Conservation (phyloP, 2,113 vertebrate species). For the Elephas maximus region DNA sequence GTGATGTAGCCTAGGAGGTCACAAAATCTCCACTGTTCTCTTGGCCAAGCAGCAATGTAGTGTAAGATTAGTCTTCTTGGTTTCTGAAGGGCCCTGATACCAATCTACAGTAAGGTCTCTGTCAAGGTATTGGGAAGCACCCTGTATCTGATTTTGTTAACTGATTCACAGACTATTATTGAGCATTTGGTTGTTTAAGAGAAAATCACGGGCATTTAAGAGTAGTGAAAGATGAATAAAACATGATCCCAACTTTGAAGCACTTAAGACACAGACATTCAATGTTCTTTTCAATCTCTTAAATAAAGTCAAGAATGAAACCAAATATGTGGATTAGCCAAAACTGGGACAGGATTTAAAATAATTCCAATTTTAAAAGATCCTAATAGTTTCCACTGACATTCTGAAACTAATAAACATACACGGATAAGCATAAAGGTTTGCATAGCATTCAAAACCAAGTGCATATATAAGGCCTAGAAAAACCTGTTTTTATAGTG, state of each 20-base stretch:
- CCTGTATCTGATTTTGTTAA: conserved; percentile 6
- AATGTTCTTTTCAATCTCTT: neutral
- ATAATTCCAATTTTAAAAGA: neutral
- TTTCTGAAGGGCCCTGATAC: neutral
- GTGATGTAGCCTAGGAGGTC: neutral
- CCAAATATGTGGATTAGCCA: neutral
- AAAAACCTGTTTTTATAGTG: neutral
- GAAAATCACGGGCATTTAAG: conserved; percentile 44
- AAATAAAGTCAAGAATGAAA: conserved; percentile 41
- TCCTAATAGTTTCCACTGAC: neutral
- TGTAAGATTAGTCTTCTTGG: neutral
- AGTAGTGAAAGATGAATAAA: conserved; percentile 43
- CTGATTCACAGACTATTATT: conserved; percentile 20
- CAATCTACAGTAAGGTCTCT: neutral
- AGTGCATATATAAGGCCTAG: neutral
- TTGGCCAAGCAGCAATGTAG: neutral
- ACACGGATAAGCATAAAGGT: neutral
- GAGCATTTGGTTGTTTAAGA: neutral
- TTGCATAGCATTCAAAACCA: neutral
- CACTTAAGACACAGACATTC: conserved; percentile 51
- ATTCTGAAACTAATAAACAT: conserved; percentile 1
- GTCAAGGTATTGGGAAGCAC: neutral
- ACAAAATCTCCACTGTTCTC: neutral
- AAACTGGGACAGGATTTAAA: conserved; percentile 50
- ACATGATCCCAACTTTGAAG: neutral